A percentile compares a stretch with the other conserved stretches of the same genome.
Evolutionary conservation across 2,113 vertebrate species (phyloP).

Genomic region (Xiphorhynchus elegans): DNA sequence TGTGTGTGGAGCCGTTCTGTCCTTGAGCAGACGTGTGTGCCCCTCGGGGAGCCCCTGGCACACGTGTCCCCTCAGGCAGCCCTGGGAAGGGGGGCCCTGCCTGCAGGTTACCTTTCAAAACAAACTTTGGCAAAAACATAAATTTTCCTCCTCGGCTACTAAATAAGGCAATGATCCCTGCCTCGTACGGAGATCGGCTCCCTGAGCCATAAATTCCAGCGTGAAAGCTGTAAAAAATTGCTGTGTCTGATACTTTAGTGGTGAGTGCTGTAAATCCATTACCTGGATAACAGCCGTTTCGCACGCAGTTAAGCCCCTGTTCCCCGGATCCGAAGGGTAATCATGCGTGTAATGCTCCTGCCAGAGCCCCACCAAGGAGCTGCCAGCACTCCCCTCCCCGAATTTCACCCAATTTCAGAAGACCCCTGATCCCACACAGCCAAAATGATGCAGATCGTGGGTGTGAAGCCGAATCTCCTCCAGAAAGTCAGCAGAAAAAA

Average conservation of each 20-base stretch:
- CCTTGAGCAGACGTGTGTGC: background rate
- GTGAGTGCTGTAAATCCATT: slow-evolving; percentile 77
- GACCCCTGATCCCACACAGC: fast-evolving
- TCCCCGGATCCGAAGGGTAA: slow-evolving; percentile 63
- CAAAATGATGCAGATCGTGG: fast-evolving
- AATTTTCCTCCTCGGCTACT: slow-evolving; percentile 52
- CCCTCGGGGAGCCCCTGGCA: background rate
- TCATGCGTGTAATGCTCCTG: slow-evolving; percentile 61
- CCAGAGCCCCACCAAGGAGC: slow-evolving; percentile 22
- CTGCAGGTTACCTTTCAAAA: slow-evolving; percentile 60
- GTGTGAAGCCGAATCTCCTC: fast-evolving
- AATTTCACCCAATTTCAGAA: background rate
- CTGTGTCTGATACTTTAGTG: slow-evolving; percentile 71
- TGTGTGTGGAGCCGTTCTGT: background rate
- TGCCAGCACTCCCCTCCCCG: background rate
- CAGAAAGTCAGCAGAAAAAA: background rate
- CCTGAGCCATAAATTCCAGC: slow-evolving; percentile 67
- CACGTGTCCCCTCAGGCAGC: background rate
- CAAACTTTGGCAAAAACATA: slow-evolving; percentile 58
- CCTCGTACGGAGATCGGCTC: slow-evolving; percentile 48
- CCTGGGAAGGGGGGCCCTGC: background rate
- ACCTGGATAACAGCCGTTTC: slow-evolving; percentile 79
- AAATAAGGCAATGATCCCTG: slow-evolving; percentile 72
- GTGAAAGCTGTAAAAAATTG: slow-evolving; percentile 73
- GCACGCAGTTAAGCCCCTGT: slow-evolving; percentile 58